Conservation (phyloP, 2,797 vertebrate species). For the Lateolabrax maculatus region DNA sequence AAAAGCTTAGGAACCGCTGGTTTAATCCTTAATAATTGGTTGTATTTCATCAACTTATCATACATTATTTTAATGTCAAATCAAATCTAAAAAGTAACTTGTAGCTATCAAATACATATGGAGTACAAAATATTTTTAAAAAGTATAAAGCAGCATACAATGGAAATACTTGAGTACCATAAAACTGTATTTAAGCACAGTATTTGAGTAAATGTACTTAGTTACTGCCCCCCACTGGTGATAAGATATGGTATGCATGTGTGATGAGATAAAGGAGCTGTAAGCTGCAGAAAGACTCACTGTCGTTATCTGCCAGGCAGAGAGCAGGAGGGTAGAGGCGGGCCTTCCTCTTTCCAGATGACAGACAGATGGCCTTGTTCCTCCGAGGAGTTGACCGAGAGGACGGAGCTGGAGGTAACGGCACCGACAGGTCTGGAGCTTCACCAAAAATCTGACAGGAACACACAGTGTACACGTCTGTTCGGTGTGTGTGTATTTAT, state of each 20-base stretch:
- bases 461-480: slow-evolving; percentile 9
- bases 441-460: slow-evolving; percentile 92
- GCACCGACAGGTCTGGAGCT: slow-evolving; percentile 93
- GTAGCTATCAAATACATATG: not conserved
- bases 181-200: too few relatives aligned
- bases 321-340: slow-evolving; percentile 91
- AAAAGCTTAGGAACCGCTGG: not conserved
- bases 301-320: slow-evolving; percentile 96
- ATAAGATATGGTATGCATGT: not conserved
- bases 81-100: not conserved
- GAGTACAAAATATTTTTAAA: too few relatives aligned
- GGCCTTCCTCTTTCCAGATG: slow-evolving; percentile 93
- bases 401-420: slow-evolving; percentile 91
- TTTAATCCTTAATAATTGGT: not conserved
- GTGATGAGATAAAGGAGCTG: not conserved
- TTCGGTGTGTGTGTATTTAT: not conserved
- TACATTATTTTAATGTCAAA: not conserved
- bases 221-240: too few relatives aligned
- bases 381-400: slow-evolving; percentile 89
- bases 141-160: not conserved
- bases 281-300: slow-evolving; percentile 85
- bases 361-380: slow-evolving; percentile 95
- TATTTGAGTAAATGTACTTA: too few relatives aligned
- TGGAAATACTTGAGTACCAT: not conserved
- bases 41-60: slow-evolving; percentile 1